Evolutionary conservation across 2,888 invertebrate genomes (phyloP), one percentile per base, ranked within the genome.

Genomic region (Nymphalis c-album): DNA sequence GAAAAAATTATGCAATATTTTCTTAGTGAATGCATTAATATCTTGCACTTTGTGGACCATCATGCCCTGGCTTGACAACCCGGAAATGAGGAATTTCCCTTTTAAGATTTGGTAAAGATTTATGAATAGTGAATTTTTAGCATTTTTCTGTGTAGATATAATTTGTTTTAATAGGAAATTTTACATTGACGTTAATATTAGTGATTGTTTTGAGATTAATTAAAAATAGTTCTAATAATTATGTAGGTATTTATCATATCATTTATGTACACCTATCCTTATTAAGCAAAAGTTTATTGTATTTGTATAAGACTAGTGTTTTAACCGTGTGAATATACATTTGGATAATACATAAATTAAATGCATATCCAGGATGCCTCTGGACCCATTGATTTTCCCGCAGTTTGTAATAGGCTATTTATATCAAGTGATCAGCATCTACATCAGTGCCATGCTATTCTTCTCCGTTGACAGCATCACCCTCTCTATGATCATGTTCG

Each of bases 101-200:
- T 91, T 90, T 63, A 83, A 81, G 69, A 89, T 91, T 70, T 91
- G 91, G 91, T 88, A 79, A 83, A 84, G 6, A 66, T 26, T 53
- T 7, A 35, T 4, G 7, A 6, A 26, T 35, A n/a, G 16, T 58
- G 2, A 1, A 18, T 31, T 16, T n/a, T 40, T 13, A 13, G 4
- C 13, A 40, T 13, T 4, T 31, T 31, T 31, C 0, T 6, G 5
- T 31, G 26, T 31, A 5, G 26, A 31, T 6, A 26, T 26, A 31
- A 31, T 31, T 31, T 31, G 26, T 31, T 31, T 31, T 31, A 31
- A 5, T 5, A 26, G 26, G 4, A 26, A 5, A 5, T 26, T 3
- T 3, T 3, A 26, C 26, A 26, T 31, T 6, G 26, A 5, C 26
- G 26, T 31, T 31, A 31, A 31, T 6, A 31, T 31, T 6, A 31